Evolutionary conservation across 2,888 invertebrate genomes (phyloP), one percentile per base, ranked within the genome.

Genomic region (Drosophila vallismaia): DNA sequence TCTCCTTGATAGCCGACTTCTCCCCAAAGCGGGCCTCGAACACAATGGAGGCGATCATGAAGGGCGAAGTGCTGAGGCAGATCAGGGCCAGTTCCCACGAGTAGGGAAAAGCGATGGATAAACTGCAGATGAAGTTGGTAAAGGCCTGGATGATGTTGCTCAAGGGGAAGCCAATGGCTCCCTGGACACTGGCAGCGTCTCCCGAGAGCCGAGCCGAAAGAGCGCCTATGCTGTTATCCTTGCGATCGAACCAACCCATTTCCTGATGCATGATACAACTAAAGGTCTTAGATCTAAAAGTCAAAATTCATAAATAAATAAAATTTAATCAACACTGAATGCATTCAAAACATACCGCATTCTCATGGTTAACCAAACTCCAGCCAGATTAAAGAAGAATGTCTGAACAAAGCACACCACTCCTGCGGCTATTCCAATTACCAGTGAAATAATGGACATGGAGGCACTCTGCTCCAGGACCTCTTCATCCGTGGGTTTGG

Each of bases 201-300:
- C 95, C 94, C 0, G 95, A 94, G 0, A 96, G 90, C 3, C 95
- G 92, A 0, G 95, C 93, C 64, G 95, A 94, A 0, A 96, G 89
- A 0, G 95, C 94, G 0, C 96, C 96, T 0, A 95, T 93, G 36
- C 94, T 94, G 88, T 96, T 95, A 1, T 90, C 77, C 0, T 94
- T 92, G 42, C 94, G 92, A 85, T 96, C 95, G 86, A 94, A 96
- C 95, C 95, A 96, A 7, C 94, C 94, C 82, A 95, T 94, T 80
- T 96, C 95, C 89, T 95, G 96, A 38, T 92, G 91, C 68, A 96
- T 83, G 93, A 95, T 95, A 2, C 94, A 92, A 31, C 90, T 91
- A 81, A 95, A 95, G 0, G 94, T 93, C 44, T 62, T 71, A 0
- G 89, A 88, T 24, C 91, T 90, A 36, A 7, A 24, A 28, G 8